phyloP scores from a whole-genome alignment of 1,140 invertebrate species.

The Penaeus chinensis region DNA sequence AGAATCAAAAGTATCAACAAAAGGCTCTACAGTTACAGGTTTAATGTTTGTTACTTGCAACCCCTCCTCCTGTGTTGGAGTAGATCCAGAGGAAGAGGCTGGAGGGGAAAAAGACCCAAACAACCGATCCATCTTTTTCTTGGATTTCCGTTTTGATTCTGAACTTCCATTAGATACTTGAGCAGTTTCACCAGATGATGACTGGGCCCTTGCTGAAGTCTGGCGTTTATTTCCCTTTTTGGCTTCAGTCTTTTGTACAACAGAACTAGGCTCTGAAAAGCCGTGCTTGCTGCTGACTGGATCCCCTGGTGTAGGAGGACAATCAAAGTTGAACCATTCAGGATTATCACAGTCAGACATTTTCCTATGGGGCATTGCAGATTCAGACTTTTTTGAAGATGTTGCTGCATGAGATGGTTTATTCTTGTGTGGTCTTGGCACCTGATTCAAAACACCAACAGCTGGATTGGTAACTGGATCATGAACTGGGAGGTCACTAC shows the following conservation, averaged over 20 bases:
- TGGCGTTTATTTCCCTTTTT: neutral
- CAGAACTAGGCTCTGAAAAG: neutral
- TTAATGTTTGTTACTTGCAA: neutral
- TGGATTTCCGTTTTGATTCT: conserved; percentile 26
- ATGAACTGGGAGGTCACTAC: conserved; percentile 34
- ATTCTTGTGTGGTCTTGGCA: too few relatives aligned
- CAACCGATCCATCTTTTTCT: conserved; percentile 36
- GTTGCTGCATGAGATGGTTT: neutral
- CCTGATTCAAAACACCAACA: too few relatives aligned
- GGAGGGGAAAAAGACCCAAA: conserved; percentile 50
- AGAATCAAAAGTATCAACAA: conserved; percentile 29
- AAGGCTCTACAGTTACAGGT: neutral
- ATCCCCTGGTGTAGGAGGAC: conserved; percentile 46
- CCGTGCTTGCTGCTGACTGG: conserved; percentile 6
- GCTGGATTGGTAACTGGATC: neutral
- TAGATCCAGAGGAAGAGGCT: neutral
- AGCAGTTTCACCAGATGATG: neutral
- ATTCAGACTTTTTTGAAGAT: neutral
- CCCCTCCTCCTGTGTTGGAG: too few relatives aligned
- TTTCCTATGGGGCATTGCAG: neutral
- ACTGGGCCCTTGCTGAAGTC: neutral
- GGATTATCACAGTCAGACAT: conserved; percentile 17
- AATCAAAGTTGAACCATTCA: conserved; percentile 33
- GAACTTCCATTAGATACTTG: neutral
- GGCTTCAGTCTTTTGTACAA: conserved; percentile 11